Conservation (phyloP, 2,888 invertebrate genomes). For the Thymelicus sylvestris region DNA sequence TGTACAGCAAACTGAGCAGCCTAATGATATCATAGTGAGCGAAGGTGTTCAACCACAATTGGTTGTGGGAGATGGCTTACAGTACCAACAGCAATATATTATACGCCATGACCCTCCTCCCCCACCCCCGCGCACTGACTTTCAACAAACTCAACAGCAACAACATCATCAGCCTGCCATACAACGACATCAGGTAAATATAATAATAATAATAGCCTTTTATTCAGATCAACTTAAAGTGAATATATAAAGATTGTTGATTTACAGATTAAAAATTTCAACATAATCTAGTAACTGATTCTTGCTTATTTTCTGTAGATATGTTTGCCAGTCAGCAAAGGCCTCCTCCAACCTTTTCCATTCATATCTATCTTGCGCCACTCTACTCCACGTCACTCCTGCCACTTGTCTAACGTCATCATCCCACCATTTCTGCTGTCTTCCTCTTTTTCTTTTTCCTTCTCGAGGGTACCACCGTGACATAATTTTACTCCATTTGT, state of each 20-base stretch:
- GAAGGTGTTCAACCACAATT: constrained; percentile 74
- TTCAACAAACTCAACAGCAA: constrained; percentile 64
- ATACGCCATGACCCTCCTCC: constrained; percentile 75
- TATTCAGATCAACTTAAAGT: too few species aligned
- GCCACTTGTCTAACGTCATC: neutral
- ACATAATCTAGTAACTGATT: too few species aligned
- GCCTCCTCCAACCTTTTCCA: too few species aligned
- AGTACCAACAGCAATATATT: constrained; percentile 79
- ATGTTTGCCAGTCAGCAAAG: too few species aligned
- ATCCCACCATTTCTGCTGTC: constrained; percentile 18
- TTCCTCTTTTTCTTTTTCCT: constrained; percentile 21
- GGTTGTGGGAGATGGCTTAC: constrained; percentile 75
- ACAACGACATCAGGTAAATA: constrained; percentile 65
- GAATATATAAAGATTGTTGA: too few species aligned
- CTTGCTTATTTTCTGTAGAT: too few species aligned
- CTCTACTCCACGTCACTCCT: too few species aligned
- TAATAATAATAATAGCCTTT: too few species aligned
- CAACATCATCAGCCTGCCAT: constrained; percentile 54
- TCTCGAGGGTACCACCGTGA: constrained; percentile 23
- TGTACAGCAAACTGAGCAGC: constrained; percentile 81
- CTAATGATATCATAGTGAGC: constrained; percentile 84
- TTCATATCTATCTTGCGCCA: too few species aligned
- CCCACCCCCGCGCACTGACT: constrained; percentile 65
- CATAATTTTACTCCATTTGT: constrained; percentile 32
- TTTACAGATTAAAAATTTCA: too few species aligned